Conservation (phyloP, 2,888 invertebrate species). For the Euzophera pinguis region DNA sequence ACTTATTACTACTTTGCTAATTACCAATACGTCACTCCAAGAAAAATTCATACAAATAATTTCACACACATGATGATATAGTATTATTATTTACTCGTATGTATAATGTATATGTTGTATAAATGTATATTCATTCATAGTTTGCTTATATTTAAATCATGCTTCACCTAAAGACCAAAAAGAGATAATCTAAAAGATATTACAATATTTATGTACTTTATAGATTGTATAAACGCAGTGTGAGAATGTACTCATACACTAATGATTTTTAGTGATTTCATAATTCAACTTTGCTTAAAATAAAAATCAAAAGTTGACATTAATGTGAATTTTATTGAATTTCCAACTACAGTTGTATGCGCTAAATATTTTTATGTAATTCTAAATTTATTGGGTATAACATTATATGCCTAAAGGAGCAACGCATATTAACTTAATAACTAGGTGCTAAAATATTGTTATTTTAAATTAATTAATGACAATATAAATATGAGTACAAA, state of each 20-base stretch:
- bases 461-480: slow-evolving; percentile 11
- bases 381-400: slow-evolving; percentile 78
- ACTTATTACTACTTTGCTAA: slow-evolving; percentile 44
- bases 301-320: slow-evolving; percentile 50
- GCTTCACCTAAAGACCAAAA: slow-evolving; percentile 75
- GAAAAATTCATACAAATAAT: slow-evolving; percentile 20
- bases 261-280: slow-evolving; percentile 63
- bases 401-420: slow-evolving; percentile 54
- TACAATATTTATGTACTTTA: slow-evolving; percentile 30
- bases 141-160: slow-evolving; percentile 34
- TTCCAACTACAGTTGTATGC: slow-evolving; percentile 45
- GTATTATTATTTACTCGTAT: too few species aligned
- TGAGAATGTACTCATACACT: slow-evolving; percentile 47
- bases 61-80: slow-evolving; percentile 22
- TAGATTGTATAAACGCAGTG: slow-evolving; percentile 46
- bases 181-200: slow-evolving; percentile 40
- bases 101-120: slow-evolving; percentile 16
- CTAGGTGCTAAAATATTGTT: slow-evolving; percentile 28
- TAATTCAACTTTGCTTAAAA: slow-evolving; percentile 68
- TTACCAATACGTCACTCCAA: slow-evolving; percentile 57
- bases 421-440: slow-evolving; percentile 40
- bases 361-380: slow-evolving; percentile 52
- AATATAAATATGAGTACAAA: slow-evolving; percentile 19
- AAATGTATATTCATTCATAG: slow-evolving; percentile 10
- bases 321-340: slow-evolving; percentile 49